phyloP scores from a whole-genome alignment of 1,140 invertebrate species.

The Portunus trituberculatus region DNA sequence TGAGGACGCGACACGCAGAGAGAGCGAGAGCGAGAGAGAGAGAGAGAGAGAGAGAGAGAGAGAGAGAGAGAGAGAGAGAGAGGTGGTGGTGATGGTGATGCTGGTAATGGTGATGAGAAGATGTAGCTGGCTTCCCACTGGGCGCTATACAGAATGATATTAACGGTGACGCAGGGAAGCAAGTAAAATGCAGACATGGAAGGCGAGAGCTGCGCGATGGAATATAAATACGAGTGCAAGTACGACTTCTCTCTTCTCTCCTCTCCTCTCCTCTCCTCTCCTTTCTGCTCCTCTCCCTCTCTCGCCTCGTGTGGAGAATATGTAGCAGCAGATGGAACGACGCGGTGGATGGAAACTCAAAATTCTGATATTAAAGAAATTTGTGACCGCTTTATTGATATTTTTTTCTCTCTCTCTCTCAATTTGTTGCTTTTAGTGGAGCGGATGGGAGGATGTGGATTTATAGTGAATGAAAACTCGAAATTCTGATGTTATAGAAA shows the following conservation, averaged over 20 bases:
- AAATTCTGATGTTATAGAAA: too few relatives aligned
- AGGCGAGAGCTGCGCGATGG: background rate
- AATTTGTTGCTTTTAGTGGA: too few relatives aligned
- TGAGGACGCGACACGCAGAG: background rate
- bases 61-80: background rate
- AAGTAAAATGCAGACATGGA: background rate
- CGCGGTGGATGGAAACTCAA: too few relatives aligned
- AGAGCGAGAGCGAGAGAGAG: background rate
- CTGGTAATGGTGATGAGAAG: background rate
- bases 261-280: background rate
- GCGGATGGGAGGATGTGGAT: too few relatives aligned
- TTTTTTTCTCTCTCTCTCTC: too few relatives aligned
- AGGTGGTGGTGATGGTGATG: background rate
- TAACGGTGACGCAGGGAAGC: too few relatives aligned
- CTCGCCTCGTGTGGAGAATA: too few relatives aligned
- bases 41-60: conserved; percentile 33
- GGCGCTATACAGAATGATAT: background rate
- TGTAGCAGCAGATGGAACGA: too few relatives aligned
- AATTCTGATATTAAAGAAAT: too few relatives aligned
- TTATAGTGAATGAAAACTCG: too few relatives aligned
- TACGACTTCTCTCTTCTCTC: background rate
- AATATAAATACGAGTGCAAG: background rate
- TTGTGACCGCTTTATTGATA: too few relatives aligned
- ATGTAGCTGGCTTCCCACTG: background rate
- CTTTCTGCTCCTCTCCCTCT: background rate